Evolutionary conservation across 2,113 vertebrate genomes (phyloP).

Genomic region (Platichthys stellatus): DNA sequence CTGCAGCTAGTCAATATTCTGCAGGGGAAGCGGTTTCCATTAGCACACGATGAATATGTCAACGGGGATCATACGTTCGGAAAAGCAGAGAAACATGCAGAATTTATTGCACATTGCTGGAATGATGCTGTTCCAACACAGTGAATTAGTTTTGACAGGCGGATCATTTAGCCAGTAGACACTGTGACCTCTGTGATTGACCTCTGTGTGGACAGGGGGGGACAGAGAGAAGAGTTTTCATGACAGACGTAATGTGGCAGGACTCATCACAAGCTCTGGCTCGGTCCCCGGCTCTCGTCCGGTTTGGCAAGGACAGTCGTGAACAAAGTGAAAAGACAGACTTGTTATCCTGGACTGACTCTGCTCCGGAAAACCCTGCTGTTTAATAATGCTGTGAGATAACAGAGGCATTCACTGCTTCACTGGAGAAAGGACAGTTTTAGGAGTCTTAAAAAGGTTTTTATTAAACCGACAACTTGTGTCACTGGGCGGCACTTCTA

Average conservation of each 20-base stretch:
- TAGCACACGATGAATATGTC: slow-evolving; percentile 18
- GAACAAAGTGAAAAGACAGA: slow-evolving; percentile 58
- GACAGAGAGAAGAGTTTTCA: slow-evolving; percentile 38
- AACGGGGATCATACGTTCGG: slow-evolving; percentile 13
- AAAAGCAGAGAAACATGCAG: background rate
- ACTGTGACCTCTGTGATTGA: slow-evolving; percentile 17
- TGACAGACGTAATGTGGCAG: slow-evolving; percentile 50
- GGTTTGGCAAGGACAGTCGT: slow-evolving; percentile 40
- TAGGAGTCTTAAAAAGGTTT: no score
- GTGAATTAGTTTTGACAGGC: background rate
- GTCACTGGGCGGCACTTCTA: no score
- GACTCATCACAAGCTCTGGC: slow-evolving; percentile 28
- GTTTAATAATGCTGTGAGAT: slow-evolving; percentile 23
- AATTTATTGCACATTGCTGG: background rate
- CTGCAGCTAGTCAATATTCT: slow-evolving; percentile 11
- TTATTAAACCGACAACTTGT: no score
- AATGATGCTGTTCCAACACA: background rate
- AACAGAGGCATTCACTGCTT: background rate
- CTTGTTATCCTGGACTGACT: slow-evolving; percentile 45
- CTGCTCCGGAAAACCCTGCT: slow-evolving; percentile 17
- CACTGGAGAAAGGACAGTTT: no score
- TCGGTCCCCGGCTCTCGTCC: slow-evolving; percentile 26
- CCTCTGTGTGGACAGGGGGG: slow-evolving; percentile 27
- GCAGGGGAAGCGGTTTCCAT: slow-evolving; percentile 33
- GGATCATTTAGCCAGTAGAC: slow-evolving; percentile 7